Percentiles rank a stretch among this genome's conserved stretches.
Evolutionary conservation across 2,888 invertebrate species (phyloP).

Genomic region (Sussaba pulchella): DNA sequence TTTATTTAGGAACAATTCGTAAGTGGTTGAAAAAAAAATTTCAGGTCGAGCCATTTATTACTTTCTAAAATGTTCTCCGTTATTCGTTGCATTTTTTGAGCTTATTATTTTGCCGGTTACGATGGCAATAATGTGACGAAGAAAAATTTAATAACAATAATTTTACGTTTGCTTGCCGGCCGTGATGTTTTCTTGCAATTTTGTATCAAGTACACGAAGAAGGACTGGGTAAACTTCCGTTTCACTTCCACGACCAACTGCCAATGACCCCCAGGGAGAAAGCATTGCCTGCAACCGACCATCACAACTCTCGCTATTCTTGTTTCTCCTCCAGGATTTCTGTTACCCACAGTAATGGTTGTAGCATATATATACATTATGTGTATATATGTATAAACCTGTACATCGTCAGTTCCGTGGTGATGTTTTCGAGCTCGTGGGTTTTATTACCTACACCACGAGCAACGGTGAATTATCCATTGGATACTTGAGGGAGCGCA

Average conservation of each 20-base stretch:
- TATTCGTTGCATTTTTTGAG: not conserved
- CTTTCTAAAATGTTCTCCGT: not conserved
- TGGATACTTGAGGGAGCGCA: not conserved
- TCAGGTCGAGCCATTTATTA: not conserved
- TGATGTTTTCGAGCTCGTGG: not conserved
- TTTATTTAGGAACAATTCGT: not conserved
- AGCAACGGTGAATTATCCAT: constrained; percentile 19
- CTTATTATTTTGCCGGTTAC: too few relatives aligned
- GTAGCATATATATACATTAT: too few relatives aligned
- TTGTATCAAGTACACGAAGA: not conserved
- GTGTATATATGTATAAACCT: not conserved
- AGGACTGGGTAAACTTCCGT: constrained; percentile 5
- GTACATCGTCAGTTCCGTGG: constrained; percentile 3
- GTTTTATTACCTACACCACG: constrained; percentile 15
- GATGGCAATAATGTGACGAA: not conserved
- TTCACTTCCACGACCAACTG: not conserved
- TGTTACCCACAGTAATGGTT: not conserved
- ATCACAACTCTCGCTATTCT: constrained; percentile 21
- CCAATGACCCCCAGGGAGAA: not conserved
- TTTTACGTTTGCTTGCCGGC: not conserved
- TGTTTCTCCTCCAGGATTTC: constrained; percentile 19
- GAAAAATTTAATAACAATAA: too few relatives aligned
- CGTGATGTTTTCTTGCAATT: constrained; percentile 6
- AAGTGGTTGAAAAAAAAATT: not conserved
- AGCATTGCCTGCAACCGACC: constrained; percentile 2